Evolutionary conservation across 2,113 vertebrate genomes (phyloP), one percentile per base, ranked within the genome.

Genomic region (Phrynocephalus versicolor): DNA sequence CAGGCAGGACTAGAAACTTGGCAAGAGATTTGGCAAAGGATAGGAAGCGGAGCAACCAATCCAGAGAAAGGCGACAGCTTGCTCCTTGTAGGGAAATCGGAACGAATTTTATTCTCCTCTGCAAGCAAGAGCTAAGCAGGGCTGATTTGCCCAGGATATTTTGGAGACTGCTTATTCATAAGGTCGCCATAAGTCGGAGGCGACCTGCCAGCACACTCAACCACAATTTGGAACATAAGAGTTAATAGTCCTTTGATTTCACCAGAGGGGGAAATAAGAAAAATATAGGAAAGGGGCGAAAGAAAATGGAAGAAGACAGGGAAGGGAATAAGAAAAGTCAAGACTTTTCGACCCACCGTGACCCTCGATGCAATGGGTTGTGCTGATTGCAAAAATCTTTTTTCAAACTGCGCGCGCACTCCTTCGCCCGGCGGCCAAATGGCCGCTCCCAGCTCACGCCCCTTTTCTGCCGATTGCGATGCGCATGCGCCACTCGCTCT

Each of bases 361-460:
- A 14, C 23, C 3, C 2, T 2, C 23, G 0, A 6, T n/a, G 15
- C 45, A 8, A 2, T 2, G 45, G 2, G 2, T 33, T 7, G 21
- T 13, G 16, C 14, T 6, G 5, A 3, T 27, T 45, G 13, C 64
- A 13, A 39, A 1, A 0, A 1, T 1, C 4, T 2, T 19, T 30
- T 51, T 76, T 76, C 72, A 84, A 65, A 75, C 1, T 15, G 27
- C 10, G 30, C 71, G 39, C 27, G 1, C 39, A n/a, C n/a, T n/a
- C 5, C 12, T 7, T 33, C 37, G n/a, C 30, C 21, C 82, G 10
- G 18, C 27, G 62, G 6, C 12, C 13, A 64, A 27, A 9, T 30
- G 10, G 35, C 60, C 25, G 2, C 60, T 10, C 4, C 14, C 12
- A 1, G 7, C 12, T 25, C 41, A 35, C 60, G 60, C 39, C 60